Base-by-base conservation (phyloP, 2,797 vertebrate species). In the Gymnocypris eckloni region DNA sequence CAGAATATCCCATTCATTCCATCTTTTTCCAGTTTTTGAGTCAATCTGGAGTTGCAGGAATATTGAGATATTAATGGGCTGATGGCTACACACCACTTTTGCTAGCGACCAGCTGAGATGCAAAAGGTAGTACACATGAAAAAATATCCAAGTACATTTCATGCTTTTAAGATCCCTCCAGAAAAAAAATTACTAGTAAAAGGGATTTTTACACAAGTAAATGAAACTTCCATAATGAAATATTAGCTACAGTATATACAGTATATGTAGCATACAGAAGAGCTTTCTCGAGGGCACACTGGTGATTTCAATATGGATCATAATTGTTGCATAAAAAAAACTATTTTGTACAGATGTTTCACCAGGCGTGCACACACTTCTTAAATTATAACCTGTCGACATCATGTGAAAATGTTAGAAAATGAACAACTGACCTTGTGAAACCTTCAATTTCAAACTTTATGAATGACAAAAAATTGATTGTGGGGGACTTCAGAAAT, bases 351-450 rank as follows among this genome's bases (percentile, higher is more conserved):
- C 18, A 69, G 54, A 69, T 69, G 18, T 52, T 81, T n/a, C 28
- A 39, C 45, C 7, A 52, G 64, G 28, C 11, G 12, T 25, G 20
- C 12, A 41, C 45, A 39, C 37, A 43, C 4, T 22, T 6, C 22
- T 67, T 28, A 15, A 84, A 67, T 41, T 78, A 39, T 16, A 25
- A 69, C 48, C 37, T 70, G 18, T 56, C 7, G 20, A 41, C 48
- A 69, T 78, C 73, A 84, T 37, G n/a, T 84, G 75, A 70, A 59
- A 71, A 71, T 71, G 8, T 79, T 79, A 61, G 83, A 85, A 79
- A 85, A 85, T 85, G 48, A 85, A 72, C 83, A 79, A 79, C 76
- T 79, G 52, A 85, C 83, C 83, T 79, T 79, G 83, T 15, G 20
- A 85, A 84, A 79, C 33, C 61, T 66, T 84, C 16, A 37, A 84